A percentile compares a stretch with the other conserved stretches of the same genome.
Conservation (phyloP, 1,140 invertebrate genomes). For the Cyclina sinensis region DNA sequence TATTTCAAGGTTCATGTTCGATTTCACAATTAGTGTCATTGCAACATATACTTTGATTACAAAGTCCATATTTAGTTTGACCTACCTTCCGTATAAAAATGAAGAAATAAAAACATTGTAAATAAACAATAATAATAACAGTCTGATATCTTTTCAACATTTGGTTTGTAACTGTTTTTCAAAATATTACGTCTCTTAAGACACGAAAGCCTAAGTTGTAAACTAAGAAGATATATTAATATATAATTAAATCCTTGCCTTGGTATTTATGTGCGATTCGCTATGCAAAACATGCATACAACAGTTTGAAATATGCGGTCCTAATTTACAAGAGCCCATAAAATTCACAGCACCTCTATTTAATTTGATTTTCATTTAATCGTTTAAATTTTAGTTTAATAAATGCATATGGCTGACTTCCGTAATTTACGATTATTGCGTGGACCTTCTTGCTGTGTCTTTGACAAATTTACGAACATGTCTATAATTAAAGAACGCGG, state of each 20-base stretch:
- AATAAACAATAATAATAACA: no score
- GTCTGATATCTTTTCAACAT: no score
- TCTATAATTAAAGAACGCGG: constrained; percentile 47
- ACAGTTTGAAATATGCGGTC: background rate
- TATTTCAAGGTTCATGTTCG: no score
- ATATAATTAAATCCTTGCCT: background rate
- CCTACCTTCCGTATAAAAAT: no score
- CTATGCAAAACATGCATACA: constrained; percentile 10
- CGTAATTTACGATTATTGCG: constrained; percentile 31
- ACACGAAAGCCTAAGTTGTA: no score
- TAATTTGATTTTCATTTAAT: constrained; percentile 39
- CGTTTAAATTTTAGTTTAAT: constrained; percentile 13
- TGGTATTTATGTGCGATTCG: background rate
- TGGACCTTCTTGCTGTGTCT: background rate
- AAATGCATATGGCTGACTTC: constrained; percentile 39
- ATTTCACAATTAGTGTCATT: no score
- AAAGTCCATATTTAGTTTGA: no score
- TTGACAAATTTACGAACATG: constrained; percentile 40
- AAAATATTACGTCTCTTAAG: no score
- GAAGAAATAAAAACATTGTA: no score
- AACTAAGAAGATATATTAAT: background rate
- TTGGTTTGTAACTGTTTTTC: no score
- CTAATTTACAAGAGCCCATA: constrained; percentile 29
- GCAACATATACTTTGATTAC: no score
- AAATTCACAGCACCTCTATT: constrained; percentile 38